Conservation (phyloP, 2,113 vertebrate species). For the Neolamprologus cancellatus region DNA sequence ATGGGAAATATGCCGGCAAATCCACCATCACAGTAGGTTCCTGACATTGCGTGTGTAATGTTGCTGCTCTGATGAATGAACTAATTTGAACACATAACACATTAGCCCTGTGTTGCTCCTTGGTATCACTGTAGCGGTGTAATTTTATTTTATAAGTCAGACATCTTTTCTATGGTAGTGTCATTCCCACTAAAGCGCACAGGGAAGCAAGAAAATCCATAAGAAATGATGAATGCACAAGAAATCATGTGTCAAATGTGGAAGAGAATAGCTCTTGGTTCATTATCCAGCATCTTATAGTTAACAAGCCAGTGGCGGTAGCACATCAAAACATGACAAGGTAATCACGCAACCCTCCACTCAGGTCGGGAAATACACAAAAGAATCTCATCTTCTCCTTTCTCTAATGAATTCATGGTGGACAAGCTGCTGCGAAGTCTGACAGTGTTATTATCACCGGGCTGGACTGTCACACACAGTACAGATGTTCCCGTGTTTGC, state of each 20-base stretch:
- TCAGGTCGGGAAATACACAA: neutral
- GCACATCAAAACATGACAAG: neutral
- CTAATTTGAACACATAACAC: neutral
- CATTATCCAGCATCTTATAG: conserved; percentile 4
- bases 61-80: neutral
- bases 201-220: neutral
- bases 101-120: neutral
- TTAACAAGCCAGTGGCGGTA: neutral
- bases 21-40: conserved; percentile 87
- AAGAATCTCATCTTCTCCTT: neutral
- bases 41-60: neutral
- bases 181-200: neutral
- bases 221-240: neutral
- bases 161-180: neutral
- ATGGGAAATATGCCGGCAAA: conserved; percentile 88
- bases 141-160: neutral
- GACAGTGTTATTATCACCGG: neutral
- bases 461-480: neutral
- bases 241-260: neutral
- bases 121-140: neutral
- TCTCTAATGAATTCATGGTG: neutral
- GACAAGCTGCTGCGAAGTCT: neutral
- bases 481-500: neutral
- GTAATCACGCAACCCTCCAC: neutral
- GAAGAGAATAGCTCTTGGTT: neutral